A percentile compares a stretch with the other conserved stretches of the same genome.
These are phyloP conservation scores for Rhombomys opimus DNA, from an alignment of 2,113 vertebrate genomes.

Conservation along the genomic window DNA sequence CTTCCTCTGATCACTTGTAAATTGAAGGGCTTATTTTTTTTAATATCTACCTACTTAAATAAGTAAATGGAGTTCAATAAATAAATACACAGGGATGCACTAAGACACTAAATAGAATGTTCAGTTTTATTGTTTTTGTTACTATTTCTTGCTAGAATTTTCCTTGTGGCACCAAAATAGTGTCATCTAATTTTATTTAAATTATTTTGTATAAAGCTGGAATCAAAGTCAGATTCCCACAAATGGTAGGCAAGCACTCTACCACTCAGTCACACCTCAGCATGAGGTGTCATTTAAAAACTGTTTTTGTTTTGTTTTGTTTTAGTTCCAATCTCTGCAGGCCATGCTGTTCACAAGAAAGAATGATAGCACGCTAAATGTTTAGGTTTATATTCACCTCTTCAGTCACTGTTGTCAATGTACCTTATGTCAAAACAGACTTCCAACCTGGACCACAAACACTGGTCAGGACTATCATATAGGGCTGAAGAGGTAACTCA, in stretches of 20 bases:
- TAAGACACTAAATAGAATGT: neutral
- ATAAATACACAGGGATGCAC: neutral
- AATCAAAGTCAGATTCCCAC: neutral
- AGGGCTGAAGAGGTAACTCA: neutral
- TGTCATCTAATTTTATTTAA: neutral
- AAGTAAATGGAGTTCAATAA: conserved; percentile 6
- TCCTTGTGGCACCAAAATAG: neutral
- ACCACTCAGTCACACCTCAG: neutral
- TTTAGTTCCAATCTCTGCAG: neutral
- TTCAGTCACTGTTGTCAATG: neutral
- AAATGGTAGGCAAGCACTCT: neutral
- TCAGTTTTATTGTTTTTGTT: neutral
- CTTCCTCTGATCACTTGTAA: neutral
- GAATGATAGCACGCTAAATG: neutral
- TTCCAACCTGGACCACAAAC: neutral
- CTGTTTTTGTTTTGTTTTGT: neutral
- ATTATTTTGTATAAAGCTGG: neutral
- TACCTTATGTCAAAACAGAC: conserved; percentile 18
- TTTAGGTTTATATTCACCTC: conserved; percentile 8
- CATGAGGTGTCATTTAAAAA: neutral
- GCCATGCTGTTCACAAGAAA: neutral
- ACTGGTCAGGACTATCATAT: neutral
- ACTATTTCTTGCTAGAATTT: neutral
- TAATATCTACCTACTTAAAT: neutral
- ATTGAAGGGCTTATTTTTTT: neutral